Base-by-base conservation (phyloP, 2,797 vertebrate species). In the Trachurus trachurus region DNA sequence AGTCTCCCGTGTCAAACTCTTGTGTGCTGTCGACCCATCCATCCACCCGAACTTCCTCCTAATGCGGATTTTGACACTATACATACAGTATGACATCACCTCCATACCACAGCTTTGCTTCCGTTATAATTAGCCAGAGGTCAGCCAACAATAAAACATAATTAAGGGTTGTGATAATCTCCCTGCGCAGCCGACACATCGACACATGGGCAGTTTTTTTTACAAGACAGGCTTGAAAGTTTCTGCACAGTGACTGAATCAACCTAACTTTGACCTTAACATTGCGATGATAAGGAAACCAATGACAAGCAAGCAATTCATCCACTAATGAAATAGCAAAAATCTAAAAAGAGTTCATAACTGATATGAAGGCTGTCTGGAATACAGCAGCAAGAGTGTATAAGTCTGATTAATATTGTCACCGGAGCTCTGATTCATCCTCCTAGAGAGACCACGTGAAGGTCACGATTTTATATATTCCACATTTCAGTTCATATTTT, bases 231-330 rank as follows among this genome's bases (percentile, higher is more conserved):
- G 8, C 31, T 66, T 8, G 4, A 47, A 31, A 22, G 22, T 54
- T 16, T 59, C 12, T 45, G 19, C 69, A 61, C 47, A 61, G 9
- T 22, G 22, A 54, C 9, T 42, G 22, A 15, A 44, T 13, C 56
- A 17, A 26, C 21, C 45, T 17, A 54, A 50, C 39, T 81, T 74
- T 19, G 45, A 61, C 80, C 64, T 72, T 53, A 37, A 71, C 66
- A 31, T 49, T 1, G 6, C 1, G 16, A 60, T 22, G 17, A 47
- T 2, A 40, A 61, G 21, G n/a, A 66, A 68, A 26, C 5, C 22
- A 44, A 5, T 29, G 52, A 68, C 31, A 39, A 22, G n/a, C 64
- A 54, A n/a, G 21, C 54, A 54, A 63, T 68, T 61, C 9, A 62
- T 68, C 31, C 52, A 26, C 45, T 16, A 21, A 56, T n/a, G 29